Evolutionary conservation across 2,888 invertebrate genomes (phyloP), one percentile per base, ranked within the genome.

Genomic region (Protodeltote pygarga): DNA sequence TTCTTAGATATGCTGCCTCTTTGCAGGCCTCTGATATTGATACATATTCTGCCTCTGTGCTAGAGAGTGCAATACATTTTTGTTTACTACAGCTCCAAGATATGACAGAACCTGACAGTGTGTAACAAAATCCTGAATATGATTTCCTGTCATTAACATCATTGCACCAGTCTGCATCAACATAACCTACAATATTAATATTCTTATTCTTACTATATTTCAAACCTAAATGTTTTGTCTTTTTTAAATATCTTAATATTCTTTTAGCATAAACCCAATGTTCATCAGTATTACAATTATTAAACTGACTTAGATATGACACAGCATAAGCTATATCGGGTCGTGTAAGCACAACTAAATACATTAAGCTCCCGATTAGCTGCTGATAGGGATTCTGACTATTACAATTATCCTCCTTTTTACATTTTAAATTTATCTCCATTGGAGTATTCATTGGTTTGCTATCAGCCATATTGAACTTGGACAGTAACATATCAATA

Each of bases 281-380:
- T 0, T 8, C n/a, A 5, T 52, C 6, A 21, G 2, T 35, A 29
- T 58, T 39, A 51, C 47, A 61, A 6, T 53, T 65, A 33, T 70
- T 67, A 27, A 62, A 72, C 15, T 67, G 61, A 32, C 66, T 64
- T 1, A 68, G 5, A 23, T 29, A 65, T 50, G 1, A 64, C 42
- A 39, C 33, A 11, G 33, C 10, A 27, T 35, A 72, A 14, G 42
- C 2, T 8, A 69, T 67, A 38, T 69, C 65, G n/a, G 65, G 66
- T 23, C 64, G 16, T 0, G 60, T 65, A 3, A 35, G 10, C 0
- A 35, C 13, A 17, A 3, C 35, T 35, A 35, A 17, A 6, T 35
- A 35, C 25, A 67, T 63, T 3, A 71, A 11, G 3, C 55, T 46
- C 3, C 67, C 68, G 10, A 73, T 53, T 1, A 65, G 28, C 15